A percentile compares a stretch with the other conserved stretches of the same genome.
Evolutionary conservation across 2,113 vertebrate species (phyloP).

Genomic region (Zonotrichia leucophrys): DNA sequence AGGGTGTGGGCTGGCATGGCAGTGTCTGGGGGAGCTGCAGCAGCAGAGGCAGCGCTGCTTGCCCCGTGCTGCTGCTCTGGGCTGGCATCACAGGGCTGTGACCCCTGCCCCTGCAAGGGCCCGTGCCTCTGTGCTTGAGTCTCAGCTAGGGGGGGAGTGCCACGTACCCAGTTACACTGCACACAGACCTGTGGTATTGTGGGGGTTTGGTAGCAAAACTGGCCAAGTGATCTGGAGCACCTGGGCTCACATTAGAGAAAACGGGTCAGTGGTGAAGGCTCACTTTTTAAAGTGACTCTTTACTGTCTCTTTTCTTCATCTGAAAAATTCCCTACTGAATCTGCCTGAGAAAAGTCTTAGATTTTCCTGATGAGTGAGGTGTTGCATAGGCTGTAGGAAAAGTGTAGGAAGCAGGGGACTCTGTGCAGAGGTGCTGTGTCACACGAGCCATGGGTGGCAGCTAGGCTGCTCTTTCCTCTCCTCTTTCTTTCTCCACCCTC

Average conservation of each 20-base stretch:
- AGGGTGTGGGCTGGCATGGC: accelerated
- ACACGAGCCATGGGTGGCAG: accelerated
- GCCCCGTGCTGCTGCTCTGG: accelerated
- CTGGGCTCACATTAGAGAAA: not conserved
- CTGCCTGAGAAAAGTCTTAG: not conserved
- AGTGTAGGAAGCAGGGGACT: not conserved
- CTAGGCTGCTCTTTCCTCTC: not conserved
- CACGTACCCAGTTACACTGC: not conserved
- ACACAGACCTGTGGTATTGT: not conserved
- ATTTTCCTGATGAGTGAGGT: not conserved
- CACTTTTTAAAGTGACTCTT: not conserved
- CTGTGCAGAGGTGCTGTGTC: not conserved
- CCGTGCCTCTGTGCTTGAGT: accelerated
- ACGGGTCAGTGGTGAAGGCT: not conserved
- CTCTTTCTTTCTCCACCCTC: not conserved
- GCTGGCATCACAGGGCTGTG: accelerated
- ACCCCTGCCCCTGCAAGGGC: not conserved
- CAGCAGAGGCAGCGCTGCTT: not conserved
- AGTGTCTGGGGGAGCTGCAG: not conserved
- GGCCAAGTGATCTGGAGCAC: not conserved
- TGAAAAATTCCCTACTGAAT: not conserved
- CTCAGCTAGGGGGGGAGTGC: not conserved
- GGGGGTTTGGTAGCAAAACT: not conserved
- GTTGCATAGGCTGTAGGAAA: not conserved
- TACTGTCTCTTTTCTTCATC: not conserved